Conservation (phyloP, 2,797 vertebrate species). For the Phaenicophaeus curvirostris region DNA sequence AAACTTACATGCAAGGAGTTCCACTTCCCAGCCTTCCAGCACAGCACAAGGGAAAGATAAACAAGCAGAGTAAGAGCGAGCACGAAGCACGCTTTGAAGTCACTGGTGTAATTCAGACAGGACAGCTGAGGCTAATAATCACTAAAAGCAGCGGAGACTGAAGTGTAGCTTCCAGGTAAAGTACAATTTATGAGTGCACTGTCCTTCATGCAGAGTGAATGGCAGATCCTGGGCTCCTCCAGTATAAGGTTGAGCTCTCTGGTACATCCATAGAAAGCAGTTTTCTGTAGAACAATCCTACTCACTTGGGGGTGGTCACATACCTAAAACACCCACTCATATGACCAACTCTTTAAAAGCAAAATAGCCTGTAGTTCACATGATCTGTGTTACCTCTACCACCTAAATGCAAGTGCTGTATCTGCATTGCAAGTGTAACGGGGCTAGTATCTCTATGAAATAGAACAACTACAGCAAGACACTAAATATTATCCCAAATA, state of each 20-base stretch:
- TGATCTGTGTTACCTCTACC: background rate
- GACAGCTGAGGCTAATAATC: background rate
- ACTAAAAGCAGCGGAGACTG: background rate
- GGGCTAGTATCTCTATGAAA: background rate
- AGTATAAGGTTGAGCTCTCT: background rate
- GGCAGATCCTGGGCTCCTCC: background rate
- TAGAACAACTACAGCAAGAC: background rate
- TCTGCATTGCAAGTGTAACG: background rate
- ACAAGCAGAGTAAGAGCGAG: constrained; percentile 76
- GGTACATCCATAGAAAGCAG: background rate
- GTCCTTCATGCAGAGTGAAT: background rate
- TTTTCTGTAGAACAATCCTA: background rate
- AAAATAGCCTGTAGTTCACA: background rate
- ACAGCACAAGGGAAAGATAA: constrained; percentile 79
- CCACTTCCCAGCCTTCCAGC: constrained; percentile 93
- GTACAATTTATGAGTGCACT: background rate
- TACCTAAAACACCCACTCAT: background rate
- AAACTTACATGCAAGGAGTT: constrained; percentile 97
- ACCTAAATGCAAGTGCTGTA: background rate
- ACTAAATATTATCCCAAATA: background rate
- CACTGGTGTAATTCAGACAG: constrained; percentile 27
- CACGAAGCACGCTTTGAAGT: constrained; percentile 49
- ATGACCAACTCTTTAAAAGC: background rate
- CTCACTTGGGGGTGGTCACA: background rate
- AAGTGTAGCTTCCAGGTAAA: background rate